Conservation (phyloP, 1,140 invertebrate genomes). For the Laupala kohalensis region DNA sequence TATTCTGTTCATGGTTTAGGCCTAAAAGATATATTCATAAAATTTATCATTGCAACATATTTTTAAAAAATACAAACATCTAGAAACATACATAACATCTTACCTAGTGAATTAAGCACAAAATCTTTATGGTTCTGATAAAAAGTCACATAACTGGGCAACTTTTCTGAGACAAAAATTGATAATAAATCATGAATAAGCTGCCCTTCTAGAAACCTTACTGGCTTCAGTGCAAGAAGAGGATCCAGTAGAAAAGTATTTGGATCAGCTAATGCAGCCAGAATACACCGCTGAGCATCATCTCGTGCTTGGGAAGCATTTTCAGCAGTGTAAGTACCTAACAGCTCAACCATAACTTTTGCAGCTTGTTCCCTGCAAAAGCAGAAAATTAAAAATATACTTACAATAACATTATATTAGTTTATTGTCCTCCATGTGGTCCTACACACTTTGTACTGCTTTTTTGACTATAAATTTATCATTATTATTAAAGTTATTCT, state of each 20-base stretch:
- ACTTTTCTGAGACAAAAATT: constrained; percentile 89
- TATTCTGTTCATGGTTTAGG: constrained; percentile 85
- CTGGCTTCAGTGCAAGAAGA: constrained; percentile 81
- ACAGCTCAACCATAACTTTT: constrained; percentile 90
- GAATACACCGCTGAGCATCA: constrained; percentile 92
- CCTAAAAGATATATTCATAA: constrained; percentile 35
- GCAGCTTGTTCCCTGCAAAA: constrained; percentile 72
- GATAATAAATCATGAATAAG: constrained; percentile 89
- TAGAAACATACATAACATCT: constrained; percentile 10
- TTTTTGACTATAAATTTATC: no score
- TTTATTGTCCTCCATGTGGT: no score
- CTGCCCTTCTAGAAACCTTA: constrained; percentile 89
- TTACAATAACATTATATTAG: no score
- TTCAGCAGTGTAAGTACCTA: constrained; percentile 91
- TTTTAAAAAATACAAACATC: neutral
- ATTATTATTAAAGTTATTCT: no score
- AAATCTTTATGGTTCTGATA: constrained; percentile 90
- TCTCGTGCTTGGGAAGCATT: constrained; percentile 92
- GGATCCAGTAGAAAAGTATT: constrained; percentile 91
- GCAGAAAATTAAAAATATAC: constrained; percentile 22
- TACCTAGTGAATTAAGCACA: constrained; percentile 65
- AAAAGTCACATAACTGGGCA: constrained; percentile 79
- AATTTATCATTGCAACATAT: neutral
- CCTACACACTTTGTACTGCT: no score
- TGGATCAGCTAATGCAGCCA: constrained; percentile 85